Evolutionary conservation across 2,113 vertebrate genomes (phyloP), one percentile per base, ranked within the genome.

Genomic region (Vimba vimba): DNA sequence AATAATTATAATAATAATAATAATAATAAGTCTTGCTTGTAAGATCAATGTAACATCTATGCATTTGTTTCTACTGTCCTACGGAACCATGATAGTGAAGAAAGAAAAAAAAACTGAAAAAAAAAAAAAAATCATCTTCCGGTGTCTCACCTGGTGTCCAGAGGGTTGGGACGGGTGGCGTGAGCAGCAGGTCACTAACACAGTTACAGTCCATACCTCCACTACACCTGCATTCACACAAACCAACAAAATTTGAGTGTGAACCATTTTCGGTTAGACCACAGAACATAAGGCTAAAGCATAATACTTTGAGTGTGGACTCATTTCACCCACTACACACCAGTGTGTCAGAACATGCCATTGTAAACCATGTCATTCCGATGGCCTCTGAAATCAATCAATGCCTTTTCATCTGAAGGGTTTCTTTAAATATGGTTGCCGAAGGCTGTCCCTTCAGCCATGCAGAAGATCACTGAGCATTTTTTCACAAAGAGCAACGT

Each of bases 121-220:
- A n/a, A n/a, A n/a, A n/a, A n/a, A n/a, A n/a, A n/a, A 21, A 69
- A 69, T 36, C 1, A 4, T 84, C 73, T 87, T 83, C 30, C 12
- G 11, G 81, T 45, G 55, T 91, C 93, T 94, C 90, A 97, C 97
- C 97, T 91, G 97, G 97, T 85, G 97, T 97, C 97, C 97, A 98
- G 89, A 98, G 96, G 50, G 97, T 94, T 21, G 97, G 97, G 91
- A 98, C 94, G 11, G 97, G 96, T 43, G 97, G 96, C 81, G 94
- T 93, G 90, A 98, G 95, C 88, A 98, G 95, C 89, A 98, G 94
- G 89, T 98, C 97, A 90, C 96, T 97, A 91, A 97, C 96, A 89
- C 97, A 98, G 94, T 96, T 97, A 94, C 97, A 97, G 93, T 97
- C 97, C 97, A 97, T 98, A 91, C 90, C 92, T 92, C 94, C 91